These are phyloP conservation scores for Eumacrocentrus americanus DNA, from an alignment of 2,888 invertebrate species.

Conservation along the genomic window DNA sequence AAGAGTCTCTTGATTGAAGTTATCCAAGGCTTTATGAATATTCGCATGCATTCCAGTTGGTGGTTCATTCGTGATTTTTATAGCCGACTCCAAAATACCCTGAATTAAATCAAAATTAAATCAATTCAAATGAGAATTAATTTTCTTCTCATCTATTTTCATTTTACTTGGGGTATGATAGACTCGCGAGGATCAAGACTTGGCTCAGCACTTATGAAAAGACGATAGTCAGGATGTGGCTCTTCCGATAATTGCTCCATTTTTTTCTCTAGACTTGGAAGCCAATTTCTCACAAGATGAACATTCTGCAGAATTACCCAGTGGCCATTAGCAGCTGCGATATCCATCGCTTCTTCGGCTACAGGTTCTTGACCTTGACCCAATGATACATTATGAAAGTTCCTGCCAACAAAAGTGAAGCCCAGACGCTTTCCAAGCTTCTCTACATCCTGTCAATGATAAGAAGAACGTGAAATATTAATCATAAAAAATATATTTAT, in stretches of 20 bases:
- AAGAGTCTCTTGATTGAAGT: constrained; percentile 89
- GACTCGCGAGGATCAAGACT: constrained; percentile 71
- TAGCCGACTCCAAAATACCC: constrained; percentile 90
- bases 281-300: constrained; percentile 89
- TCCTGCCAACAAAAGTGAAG: constrained; percentile 78
- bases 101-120: constrained; percentile 70
- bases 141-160: too few relatives aligned
- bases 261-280: constrained; percentile 87
- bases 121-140: not conserved
- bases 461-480: not conserved
- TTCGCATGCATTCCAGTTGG: constrained; percentile 95
- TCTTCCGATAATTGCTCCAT: constrained; percentile 82
- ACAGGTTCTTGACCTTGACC: constrained; percentile 95
- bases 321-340: constrained; percentile 79
- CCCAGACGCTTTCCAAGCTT: constrained; percentile 81
- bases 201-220: constrained; percentile 90
- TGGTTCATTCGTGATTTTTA: constrained; percentile 96
- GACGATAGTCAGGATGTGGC: constrained; percentile 61
- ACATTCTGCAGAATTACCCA: constrained; percentile 96
- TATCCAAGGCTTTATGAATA: constrained; percentile 89
- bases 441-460: constrained; percentile 76
- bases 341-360: constrained; percentile 85
- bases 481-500: not conserved
- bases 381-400: constrained; percentile 91
- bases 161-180: constrained; percentile 66